Evolutionary conservation across 1,140 invertebrate species (phyloP), one percentile per base, ranked within the genome.

Genomic region (Anadara kagoshimensis): DNA sequence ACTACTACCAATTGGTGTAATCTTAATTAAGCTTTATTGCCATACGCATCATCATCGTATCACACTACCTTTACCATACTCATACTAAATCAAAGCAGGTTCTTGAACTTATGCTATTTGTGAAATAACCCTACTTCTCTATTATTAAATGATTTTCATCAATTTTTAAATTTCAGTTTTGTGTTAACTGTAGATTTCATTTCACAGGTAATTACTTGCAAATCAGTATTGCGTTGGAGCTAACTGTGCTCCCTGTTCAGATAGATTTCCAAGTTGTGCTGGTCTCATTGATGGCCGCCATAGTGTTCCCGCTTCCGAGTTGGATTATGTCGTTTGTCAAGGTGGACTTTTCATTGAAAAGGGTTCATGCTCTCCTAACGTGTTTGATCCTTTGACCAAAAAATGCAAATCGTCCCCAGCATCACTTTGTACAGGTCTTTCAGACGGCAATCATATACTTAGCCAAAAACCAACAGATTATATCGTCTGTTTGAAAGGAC

Each of bases 181-280:
- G 18, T 7, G 22, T n/a, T 20, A 20, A 22, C 10, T 10, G 22
- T 51, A n/a, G 8, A n/a, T 59, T 14, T 41, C 26, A 49, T 26
- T 63, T 26, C 1, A 43, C 58, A 70, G 59, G 59, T 43, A 47
- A 58, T 41, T 62, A 61, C 16, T 5, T 62, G 22, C 47, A 57
- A 75, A 75, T 16, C 66, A 75, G n/a, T 44, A 65, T 41, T 75
- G 73, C 24, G 41, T 49, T 11, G 61, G 20, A 59, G 16, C 67
- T 54, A 47, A 26, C 8, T 75, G 73, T 53, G 54, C 44, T 7
- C 73, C 73, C 24, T 75, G 73, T 41, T 51, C 59, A 3, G 62
- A 69, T 18, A 49, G 66, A 16, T 53, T 61, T 24, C 63, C 47
- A 14, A 57, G 67, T 8, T 75, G 73, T 54, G 44, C 53, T 22